Percentiles rank a stretch among this genome's conserved stretches.
Evolutionary conservation across 1,140 invertebrate species (phyloP).

Genomic region (silkworm (Bombyx mori)): DNA sequence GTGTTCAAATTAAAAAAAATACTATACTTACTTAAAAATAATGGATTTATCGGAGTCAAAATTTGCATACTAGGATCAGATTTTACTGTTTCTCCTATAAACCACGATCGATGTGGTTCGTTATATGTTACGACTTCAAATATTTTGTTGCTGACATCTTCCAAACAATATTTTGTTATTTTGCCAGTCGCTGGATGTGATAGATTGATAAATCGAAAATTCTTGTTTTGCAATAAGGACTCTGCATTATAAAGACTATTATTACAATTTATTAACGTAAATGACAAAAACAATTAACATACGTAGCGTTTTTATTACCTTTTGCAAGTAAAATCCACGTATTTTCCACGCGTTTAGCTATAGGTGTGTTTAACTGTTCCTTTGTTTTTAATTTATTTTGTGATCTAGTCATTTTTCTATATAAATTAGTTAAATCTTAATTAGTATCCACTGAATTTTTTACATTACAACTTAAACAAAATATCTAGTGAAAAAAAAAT

Average conservation of each 20-base stretch:
- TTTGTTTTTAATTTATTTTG: slow-evolving; percentile 24
- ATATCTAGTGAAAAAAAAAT: not conserved
- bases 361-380: slow-evolving; percentile 4
- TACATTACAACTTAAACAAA: not conserved
- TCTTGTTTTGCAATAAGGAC: slow-evolving; percentile 72
- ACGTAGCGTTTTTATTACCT: slow-evolving; percentile 56
- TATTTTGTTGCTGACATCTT: slow-evolving; percentile 67
- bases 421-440: not conserved
- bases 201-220: slow-evolving; percentile 81
- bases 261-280: not conserved
- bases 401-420: slow-evolving; percentile 36
- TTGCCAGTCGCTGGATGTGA: slow-evolving; percentile 76
- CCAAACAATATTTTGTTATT: slow-evolving; percentile 75
- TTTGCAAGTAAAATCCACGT: slow-evolving; percentile 78
- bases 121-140: slow-evolving; percentile 72
- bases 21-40: slow-evolving; percentile 75
- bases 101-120: slow-evolving; percentile 29
- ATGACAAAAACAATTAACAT: too few species aligned
- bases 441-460: not conserved
- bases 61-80: slow-evolving; percentile 82
- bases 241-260: slow-evolving; percentile 46
- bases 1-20: too few species aligned
- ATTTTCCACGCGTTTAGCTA: slow-evolving; percentile 59
- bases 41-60: slow-evolving; percentile 79
- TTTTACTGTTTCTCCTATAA: slow-evolving; percentile 73